Evolutionary conservation across 2,113 vertebrate species (phyloP).

Genomic region (Manacus vitellinus): DNA sequence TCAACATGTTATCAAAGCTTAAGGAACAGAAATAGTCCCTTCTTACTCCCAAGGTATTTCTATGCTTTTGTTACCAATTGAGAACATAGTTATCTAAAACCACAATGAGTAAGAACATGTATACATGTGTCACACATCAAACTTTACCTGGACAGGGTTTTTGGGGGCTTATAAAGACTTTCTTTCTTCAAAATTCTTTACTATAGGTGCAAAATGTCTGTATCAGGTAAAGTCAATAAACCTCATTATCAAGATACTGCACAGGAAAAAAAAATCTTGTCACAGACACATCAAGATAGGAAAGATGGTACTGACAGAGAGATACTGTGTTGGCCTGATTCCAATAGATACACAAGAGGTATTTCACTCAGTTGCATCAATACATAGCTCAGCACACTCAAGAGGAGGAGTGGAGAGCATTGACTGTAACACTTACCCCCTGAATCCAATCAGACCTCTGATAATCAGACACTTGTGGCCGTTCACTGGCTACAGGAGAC

Average conservation of each 20-base stretch:
- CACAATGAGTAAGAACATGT: not conserved
- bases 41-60: not conserved
- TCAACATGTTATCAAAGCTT: constrained; percentile 1
- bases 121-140: not conserved
- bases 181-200: not conserved
- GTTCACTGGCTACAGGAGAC: not conserved
- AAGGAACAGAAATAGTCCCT: constrained; percentile 1
- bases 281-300: not conserved
- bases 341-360: not conserved
- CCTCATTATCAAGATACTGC: not conserved
- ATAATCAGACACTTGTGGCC: not conserved
- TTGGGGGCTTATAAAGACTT: not conserved
- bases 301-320: not conserved
- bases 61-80: not conserved
- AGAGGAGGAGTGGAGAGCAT: not conserved
- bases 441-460: not conserved
- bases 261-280: not conserved
- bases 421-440: not conserved
- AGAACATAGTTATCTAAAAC: not conserved
- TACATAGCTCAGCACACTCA: not conserved
- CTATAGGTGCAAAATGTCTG: not conserved
- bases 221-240: not conserved
- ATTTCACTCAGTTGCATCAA: not conserved
- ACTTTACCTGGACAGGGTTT: not conserved
- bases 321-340: not conserved